Evolutionary conservation across 1,140 invertebrate species (phyloP), one percentile per base, ranked within the genome.

Genomic region (Pogonomyrmex californicus): DNA sequence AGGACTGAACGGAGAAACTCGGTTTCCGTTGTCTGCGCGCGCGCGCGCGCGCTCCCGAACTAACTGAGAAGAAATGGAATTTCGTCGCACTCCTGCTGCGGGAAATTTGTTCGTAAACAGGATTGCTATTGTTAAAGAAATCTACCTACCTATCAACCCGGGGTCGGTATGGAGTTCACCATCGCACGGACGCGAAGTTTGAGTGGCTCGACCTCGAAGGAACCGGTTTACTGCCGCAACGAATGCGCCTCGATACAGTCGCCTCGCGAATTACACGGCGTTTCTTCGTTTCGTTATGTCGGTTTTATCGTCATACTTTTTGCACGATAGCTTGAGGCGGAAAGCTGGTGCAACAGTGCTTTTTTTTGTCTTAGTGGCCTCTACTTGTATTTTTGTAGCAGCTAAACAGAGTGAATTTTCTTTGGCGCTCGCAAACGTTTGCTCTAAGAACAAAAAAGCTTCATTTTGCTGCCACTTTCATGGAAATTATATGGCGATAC

Each of bases 61-160:
- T 14, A 38, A 30, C 60, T 83, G 54, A 38, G 41, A 83, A 73
- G 79, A 75, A 71, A 47, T 41, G 41, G 38, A 83, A 76, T 85
- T 76, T 83, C 23, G 75, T 86, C 54, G 56, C 71, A 71, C 54
- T 56, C 38, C 41, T 30, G 33, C 47, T 51, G 41, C 7, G 7
- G 47, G 17, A 33, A 83, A 85, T 70, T 66, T 75, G 36, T 54
- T 77, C 38, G 85, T 85, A 87, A 88, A 87, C 87, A 85, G 78
- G 62, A 70, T 88, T 87, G 79, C 33, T 41, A 49, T 83, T 73
- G 79, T 83, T 83, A 83, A 75, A 41, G 41, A 75, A 75, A 75
- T 49, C 54, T 14, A 81, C 41, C 14, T 73, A 60, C 12, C 7
- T 56, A 56, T 4, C 30, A 7, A 36, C 51, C 1, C 23, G 10